Base-by-base conservation (phyloP, 2,797 vertebrate genomes). In the Phoeniculus purpureus region DNA sequence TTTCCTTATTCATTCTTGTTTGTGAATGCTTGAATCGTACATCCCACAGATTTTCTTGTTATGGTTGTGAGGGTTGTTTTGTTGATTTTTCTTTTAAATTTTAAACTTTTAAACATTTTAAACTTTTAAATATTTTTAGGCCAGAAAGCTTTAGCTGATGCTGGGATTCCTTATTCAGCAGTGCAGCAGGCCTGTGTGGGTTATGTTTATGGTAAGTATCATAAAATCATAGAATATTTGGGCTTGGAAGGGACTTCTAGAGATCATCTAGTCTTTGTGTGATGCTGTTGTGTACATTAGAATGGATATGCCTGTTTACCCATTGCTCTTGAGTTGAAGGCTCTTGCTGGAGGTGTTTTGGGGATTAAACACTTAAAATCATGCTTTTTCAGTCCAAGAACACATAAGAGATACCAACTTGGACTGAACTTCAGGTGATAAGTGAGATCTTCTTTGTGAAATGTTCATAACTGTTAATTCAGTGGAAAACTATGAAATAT, bases 131-230 rank as follows among this genome's bases (percentile, higher is more conserved):
- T 12, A 3, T 73, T 64, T 94, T 64, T 71, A 99, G 99, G 99
- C 77, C 81, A 98, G 95, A 98, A 97, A 75, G 99, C 99, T 48
- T 96, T 99, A 65, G 97, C 95, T 79, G 99, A 99, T 96, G 99
- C 99, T 73, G 98, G 97, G 84, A 94, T 99, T 82, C 97, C 98
- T 11, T 99, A 99, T 88, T 98, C 98, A 64, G 96, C 96, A 1
- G 97, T 99, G 90, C 96, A 99, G 91, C 99, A 99, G 91, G 99
- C 99, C 1, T 99, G 98, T 94, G 97, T 99, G 22, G 99, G 99
- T 90, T 99, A 99, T 16, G 99, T 99, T 86, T 99, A 98, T 54
- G 99, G 99, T 99, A 97, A 74, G 97, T 96, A 80, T 32, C 29
- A 7, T 11, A 43, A 16, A 43, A 43, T 40, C 15, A 15, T 40